Conservation (phyloP, 1,140 invertebrate species). For the Drosophila pallidifrons region DNA sequence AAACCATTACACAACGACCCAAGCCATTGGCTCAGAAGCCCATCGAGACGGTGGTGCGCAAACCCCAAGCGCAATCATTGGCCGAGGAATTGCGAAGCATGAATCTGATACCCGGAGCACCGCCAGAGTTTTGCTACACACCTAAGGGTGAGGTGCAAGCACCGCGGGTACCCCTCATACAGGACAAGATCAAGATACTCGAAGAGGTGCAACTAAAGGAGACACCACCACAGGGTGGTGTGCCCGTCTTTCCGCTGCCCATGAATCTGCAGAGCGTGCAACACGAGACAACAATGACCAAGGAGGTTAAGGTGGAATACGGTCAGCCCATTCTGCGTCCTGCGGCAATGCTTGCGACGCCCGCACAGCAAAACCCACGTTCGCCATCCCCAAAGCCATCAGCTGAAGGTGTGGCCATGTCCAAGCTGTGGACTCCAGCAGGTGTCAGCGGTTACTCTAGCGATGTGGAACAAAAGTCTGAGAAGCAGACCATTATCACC, state of each 20-base stretch:
- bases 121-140: slow-evolving; percentile 89
- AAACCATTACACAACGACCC: slow-evolving; percentile 60
- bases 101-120: slow-evolving; percentile 89
- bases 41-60: slow-evolving; percentile 59
- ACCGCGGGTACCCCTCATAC: slow-evolving; percentile 85
- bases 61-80: slow-evolving; percentile 56
- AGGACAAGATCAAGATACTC: slow-evolving; percentile 88
- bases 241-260: slow-evolving; percentile 83
- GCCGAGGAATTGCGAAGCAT: slow-evolving; percentile 85
- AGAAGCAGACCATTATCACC: slow-evolving; percentile 68
- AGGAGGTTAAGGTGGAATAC: slow-evolving; percentile 77
- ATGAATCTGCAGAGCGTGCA: slow-evolving; percentile 64
- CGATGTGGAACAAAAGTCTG: slow-evolving; percentile 63
- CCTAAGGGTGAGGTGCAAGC: slow-evolving; percentile 85
- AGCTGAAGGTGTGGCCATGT: slow-evolving; percentile 87
- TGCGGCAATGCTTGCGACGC: slow-evolving; percentile 74
- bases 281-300: slow-evolving; percentile 66
- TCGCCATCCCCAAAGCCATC: slow-evolving; percentile 86
- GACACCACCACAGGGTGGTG: slow-evolving; percentile 88
- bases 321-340: slow-evolving; percentile 81
- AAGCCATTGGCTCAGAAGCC: slow-evolving; percentile 67
- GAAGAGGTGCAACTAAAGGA: slow-evolving; percentile 88
- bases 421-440: slow-evolving; percentile 87
- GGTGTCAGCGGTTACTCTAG: slow-evolving; percentile 58
- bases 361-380: slow-evolving; percentile 67